Percentiles rank a stretch among this genome's conserved stretches.
Evolutionary conservation across 2,888 invertebrate genomes (phyloP).

Genomic region (Sarcophaga subvicina): DNA sequence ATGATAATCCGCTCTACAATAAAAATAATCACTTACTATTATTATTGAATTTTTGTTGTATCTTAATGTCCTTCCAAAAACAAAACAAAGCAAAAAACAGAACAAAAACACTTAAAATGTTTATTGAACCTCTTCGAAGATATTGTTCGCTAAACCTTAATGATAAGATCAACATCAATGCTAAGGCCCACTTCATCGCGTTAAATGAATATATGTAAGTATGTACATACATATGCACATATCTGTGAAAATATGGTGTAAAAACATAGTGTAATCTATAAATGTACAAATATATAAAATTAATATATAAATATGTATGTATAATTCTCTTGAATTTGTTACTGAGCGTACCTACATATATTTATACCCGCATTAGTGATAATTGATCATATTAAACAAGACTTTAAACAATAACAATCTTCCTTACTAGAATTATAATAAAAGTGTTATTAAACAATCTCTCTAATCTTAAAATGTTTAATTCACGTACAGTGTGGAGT

Average conservation of each 20-base stretch:
- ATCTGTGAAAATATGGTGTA: no score
- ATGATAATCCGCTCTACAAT: no score
- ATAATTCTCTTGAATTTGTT: not conserved
- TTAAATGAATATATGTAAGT: no score
- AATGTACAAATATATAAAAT: no score
- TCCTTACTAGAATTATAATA: slow-evolving; percentile 12
- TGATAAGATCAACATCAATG: slow-evolving; percentile 29
- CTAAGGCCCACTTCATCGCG: not conserved
- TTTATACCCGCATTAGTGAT: not conserved
- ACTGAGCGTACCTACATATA: not conserved
- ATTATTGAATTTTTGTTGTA: not conserved
- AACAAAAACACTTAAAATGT: slow-evolving; percentile 13
- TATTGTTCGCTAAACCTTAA: slow-evolving; percentile 25
- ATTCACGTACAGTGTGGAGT: not conserved
- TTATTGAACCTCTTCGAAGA: slow-evolving; percentile 16
- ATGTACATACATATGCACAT: not conserved
- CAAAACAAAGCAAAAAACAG: no score
- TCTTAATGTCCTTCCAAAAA: slow-evolving; percentile 34
- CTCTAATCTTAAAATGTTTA: slow-evolving; percentile 42
- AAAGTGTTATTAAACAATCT: slow-evolving; percentile 4
- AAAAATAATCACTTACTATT: not conserved
- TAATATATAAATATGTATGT: not conserved
- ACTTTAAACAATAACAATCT: slow-evolving; percentile 30
- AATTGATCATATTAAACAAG: slow-evolving; percentile 38
- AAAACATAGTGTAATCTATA: no score